Base-by-base conservation (phyloP, 2,888 invertebrate genomes). In the Mesorhabditis sp. region DNA sequence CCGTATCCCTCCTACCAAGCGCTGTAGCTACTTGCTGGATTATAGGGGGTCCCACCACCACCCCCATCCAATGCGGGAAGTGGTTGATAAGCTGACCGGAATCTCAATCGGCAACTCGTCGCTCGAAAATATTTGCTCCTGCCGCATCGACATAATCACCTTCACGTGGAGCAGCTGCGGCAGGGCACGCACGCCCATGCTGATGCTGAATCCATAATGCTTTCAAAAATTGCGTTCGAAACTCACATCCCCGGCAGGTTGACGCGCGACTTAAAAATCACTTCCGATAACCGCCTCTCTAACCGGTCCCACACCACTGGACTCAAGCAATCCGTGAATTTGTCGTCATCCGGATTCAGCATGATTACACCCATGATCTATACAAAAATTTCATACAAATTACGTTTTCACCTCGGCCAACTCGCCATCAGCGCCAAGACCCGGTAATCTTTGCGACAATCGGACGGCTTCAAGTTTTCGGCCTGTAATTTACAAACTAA, bases 121-220 rank as follows among this genome's bases (percentile, higher is more conserved):
- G 85, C 84, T 93, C 45, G 86, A 92, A 95, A 96, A 96, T 82
- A 96, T 94, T 68, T 93, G 93, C 2, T 93, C 90, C 41, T 72
- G 70, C 58, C 74, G 66, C 10, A 28, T 15, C 43, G 58, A 62
- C 65, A 71, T 64, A 63, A 71, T 63, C n/a, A 50, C 62, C 13
- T 68, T 68, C 77, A 97, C 93, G 88, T 94, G 95, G 73, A 96
- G 90, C 72, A 98, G 89, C 62, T 95, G 94, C 28, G 97, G 97
- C 81, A 98, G 89, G 65, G 96, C 95, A 45, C 91, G 91, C 83
- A 93, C 93, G 65, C 97, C 97, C 43, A 95, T 94, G 86, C 92
- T 91, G 78, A 95, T 91, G 76, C 94, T 90, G 78, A 86, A 84
- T 66, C 28, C 15, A 13, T 50, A n/a, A 50, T 50, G n/a, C 43